Base-by-base conservation (phyloP, 2,797 vertebrate genomes). In the Darevskia nairensis region DNA sequence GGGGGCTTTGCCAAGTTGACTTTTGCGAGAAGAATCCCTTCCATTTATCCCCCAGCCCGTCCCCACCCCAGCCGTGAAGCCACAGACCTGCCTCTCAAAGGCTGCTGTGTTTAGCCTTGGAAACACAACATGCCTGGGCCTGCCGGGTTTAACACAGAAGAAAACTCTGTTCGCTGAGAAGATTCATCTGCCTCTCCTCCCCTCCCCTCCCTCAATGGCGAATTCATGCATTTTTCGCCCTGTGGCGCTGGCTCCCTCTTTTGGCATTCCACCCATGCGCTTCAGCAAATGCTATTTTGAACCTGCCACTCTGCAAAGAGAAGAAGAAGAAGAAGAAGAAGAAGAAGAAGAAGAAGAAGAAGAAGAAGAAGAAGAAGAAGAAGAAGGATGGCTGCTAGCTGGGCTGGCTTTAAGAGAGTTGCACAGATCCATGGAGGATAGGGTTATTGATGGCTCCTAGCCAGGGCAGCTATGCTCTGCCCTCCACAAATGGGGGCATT, bases 31-130 rank as follows among this genome's bases (percentile, higher is more conserved):
- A 80, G 64, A 32, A 74, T 25, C 27, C 29, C 27, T 23, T 75
- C 15, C 25, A 17, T 75, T 44, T 46, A 44, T 64, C 46, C 44
- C 25, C 7, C 50, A 1, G 39, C 59, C 21, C 5, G 27, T 59
- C 79, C 41, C 86, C 86, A 44, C 86, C 79, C 86, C 44, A 74
- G 79, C 39, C n/a, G 79, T 15, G 27, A 55, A 68, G 59, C 35
- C 2, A 21, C 69, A 2, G 39, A 32, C 32, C 61, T 32, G 25
- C 2, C 80, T 80, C 35, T 50, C 29, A 81, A 80, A 80, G 69
- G 35, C 83, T 66, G 68, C 55, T 75, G 55, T 82, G 80, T 75
- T 79, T 75, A 29, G 69, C 29, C 27, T 75, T 46, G 55, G 77
- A n/a, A 39, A 66, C 17, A 15, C 6, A 3, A 55, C 61, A 5